phyloP scores from a whole-genome alignment of 2,113 vertebrate genomes.

The Dendrocopos noguchii region DNA sequence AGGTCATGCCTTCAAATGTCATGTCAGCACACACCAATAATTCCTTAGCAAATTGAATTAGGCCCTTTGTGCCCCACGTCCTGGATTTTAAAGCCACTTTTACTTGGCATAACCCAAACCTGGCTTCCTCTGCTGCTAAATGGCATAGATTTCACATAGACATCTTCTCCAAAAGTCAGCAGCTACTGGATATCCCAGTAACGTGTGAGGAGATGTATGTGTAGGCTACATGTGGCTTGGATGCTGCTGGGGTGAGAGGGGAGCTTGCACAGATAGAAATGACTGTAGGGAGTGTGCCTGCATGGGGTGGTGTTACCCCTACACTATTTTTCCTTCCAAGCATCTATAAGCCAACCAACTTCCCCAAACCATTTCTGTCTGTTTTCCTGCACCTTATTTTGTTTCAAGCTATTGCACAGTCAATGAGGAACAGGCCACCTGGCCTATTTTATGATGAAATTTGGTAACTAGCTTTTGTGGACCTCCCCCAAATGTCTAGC shows the following conservation, averaged over 20 bases:
- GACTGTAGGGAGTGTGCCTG: background rate
- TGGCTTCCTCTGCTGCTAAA: background rate
- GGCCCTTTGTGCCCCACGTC: background rate
- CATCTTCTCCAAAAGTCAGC: background rate
- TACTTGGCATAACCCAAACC: background rate
- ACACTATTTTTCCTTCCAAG: background rate
- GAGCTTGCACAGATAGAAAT: background rate
- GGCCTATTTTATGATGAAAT: background rate
- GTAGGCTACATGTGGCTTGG: background rate
- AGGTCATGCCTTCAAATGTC: background rate
- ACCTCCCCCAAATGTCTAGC: background rate
- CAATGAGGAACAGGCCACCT: background rate
- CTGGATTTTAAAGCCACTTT: background rate
- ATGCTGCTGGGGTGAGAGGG: background rate
- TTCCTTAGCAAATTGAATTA: background rate
- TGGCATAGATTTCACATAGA: too few relatives aligned
- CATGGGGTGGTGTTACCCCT: background rate
- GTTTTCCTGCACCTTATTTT: background rate
- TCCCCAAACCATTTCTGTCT: background rate
- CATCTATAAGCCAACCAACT: background rate
- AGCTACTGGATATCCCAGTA: background rate
- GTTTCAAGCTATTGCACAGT: background rate
- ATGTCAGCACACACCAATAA: background rate
- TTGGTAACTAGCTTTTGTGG: background rate
- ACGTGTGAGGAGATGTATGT: background rate